Evolutionary conservation across 2,797 vertebrate genomes (phyloP).

Genomic region (Crypturellus tataupa): DNA sequence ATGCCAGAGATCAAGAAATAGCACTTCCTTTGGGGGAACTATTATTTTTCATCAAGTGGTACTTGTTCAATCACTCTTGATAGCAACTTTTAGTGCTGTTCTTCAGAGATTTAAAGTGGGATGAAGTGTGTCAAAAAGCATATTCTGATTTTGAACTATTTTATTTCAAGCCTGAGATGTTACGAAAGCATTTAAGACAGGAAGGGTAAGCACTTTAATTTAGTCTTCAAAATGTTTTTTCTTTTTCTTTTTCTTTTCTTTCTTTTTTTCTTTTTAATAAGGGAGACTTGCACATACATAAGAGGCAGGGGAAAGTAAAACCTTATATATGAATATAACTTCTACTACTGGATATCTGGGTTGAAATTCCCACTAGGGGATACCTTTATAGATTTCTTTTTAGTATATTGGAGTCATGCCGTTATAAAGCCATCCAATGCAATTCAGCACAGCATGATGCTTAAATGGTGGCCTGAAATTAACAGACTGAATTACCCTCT

Average conservation of each 20-base stretch:
- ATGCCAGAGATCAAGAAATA: conserved; percentile 48
- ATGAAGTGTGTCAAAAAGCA: not conserved
- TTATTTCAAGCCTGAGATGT: not conserved
- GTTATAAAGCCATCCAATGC: conserved; percentile 65
- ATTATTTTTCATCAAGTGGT: not conserved
- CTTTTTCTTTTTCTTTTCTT: not conserved
- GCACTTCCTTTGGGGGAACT: not conserved
- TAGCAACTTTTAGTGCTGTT: not conserved
- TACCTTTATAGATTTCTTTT: conserved; percentile 73
- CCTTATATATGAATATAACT: not conserved
- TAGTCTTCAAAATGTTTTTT: not conserved
- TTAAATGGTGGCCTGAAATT: conserved; percentile 70
- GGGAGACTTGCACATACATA: not conserved
- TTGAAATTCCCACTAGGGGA: conserved; percentile 26
- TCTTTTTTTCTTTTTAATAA: not conserved
- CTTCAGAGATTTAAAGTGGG: not conserved
- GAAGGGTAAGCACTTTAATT: not conserved
- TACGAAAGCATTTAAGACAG: not conserved
- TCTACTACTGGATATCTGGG: not conserved
- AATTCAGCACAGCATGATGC: conserved; percentile 67
- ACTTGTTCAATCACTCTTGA: not conserved
- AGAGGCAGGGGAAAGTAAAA: not conserved
- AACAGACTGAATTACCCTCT: conserved; percentile 52
- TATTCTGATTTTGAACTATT: not conserved
- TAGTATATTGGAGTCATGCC: conserved; percentile 34